Evolutionary conservation across 2,113 vertebrate species (phyloP), one percentile per base, ranked within the genome.

Genomic region (Melanerpes formicivorus): DNA sequence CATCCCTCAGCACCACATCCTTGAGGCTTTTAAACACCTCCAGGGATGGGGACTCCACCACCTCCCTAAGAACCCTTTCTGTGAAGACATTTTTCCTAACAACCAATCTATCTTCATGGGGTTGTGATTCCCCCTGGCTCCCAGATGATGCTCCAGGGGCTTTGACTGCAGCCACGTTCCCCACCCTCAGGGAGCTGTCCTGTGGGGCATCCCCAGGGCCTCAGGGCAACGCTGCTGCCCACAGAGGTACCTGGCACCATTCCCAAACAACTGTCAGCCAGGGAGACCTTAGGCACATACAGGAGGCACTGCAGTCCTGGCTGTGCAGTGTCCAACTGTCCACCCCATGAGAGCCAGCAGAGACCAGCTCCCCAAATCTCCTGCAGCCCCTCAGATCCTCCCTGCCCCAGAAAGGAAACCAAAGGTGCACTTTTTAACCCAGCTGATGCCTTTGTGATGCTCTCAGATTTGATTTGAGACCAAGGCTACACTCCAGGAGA

Each of bases 81-180:
- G 50, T 52, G 22, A 11, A 52, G 22, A 18, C 22, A 23, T 52
- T 22, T 52, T 23, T 23, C 50, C 22, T 50, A 10, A 10, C 11
- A 21, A 22, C 48, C 19, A 50, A 50, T 19, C 48, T 21, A 22
- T 63, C 58, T 63, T 1, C 46, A 10, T 2, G 6, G 21, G n/a
- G 14, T 46, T 2, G 0, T 17, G 19, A 23, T 37, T 67, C 19
- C 8, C 26, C 37, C 18, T 9, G 22, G 66, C n/a, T 71, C 84
- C 16, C 4, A 26, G 9, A 4, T 14, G 15, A 8, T 29, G 46
- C 10, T 80, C 34, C 22, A 3, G 1, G 56, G 0, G 0, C 46
- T 72, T 70, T 54, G n/a, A 56, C 40, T 16, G 6, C 50, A 59
- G n/a, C 23, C 72, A 18, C 1, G 0, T 27, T 65, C n/a, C 40